phyloP scores from a whole-genome alignment of 2,797 vertebrate genomes.

The Danio aesculapii region DNA sequence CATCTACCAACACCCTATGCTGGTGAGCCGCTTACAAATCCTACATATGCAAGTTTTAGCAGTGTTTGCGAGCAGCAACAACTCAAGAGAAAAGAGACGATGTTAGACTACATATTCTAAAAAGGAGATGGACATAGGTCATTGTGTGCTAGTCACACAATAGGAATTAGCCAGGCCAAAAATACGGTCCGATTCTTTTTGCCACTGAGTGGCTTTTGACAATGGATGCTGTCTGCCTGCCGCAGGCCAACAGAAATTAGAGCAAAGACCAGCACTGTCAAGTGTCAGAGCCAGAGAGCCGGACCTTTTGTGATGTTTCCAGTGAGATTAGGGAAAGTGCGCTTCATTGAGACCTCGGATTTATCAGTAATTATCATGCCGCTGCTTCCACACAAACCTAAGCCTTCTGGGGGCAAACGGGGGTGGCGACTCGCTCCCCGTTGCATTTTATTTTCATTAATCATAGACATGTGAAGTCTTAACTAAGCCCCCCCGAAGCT shows the following conservation, averaged over 20 bases:
- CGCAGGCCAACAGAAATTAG: slow-evolving; percentile 52
- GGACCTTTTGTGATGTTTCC: slow-evolving; percentile 59
- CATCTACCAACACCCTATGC: neutral
- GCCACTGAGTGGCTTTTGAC: slow-evolving; percentile 48
- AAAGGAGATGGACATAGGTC: slow-evolving; percentile 40
- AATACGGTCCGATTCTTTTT: slow-evolving; percentile 49
- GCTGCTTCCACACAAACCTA: slow-evolving; percentile 50
- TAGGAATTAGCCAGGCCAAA: slow-evolving; percentile 44
- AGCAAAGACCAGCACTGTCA: slow-evolving; percentile 48
- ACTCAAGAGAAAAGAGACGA: slow-evolving; percentile 6
- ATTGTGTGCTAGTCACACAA: slow-evolving; percentile 38
- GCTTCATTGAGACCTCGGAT: slow-evolving; percentile 63
- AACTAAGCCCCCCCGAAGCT: slow-evolving; percentile 51
- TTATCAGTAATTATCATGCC: slow-evolving; percentile 65
- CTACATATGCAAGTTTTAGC: neutral
- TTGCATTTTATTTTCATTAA: slow-evolving; percentile 61
- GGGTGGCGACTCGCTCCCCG: slow-evolving; percentile 16
- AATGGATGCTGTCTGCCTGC: slow-evolving; percentile 51
- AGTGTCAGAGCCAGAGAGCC: slow-evolving; percentile 47
- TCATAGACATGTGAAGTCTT: slow-evolving; percentile 60
- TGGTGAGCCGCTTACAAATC: neutral
- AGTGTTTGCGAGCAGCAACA: neutral
- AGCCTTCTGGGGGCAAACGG: slow-evolving; percentile 31
- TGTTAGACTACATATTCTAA: slow-evolving; percentile 33
- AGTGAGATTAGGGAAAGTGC: slow-evolving; percentile 64